These are phyloP conservation scores for Sylvilagus floridanus DNA, from an alignment of 2,797 vertebrate genomes.

Conservation along the genomic window DNA sequence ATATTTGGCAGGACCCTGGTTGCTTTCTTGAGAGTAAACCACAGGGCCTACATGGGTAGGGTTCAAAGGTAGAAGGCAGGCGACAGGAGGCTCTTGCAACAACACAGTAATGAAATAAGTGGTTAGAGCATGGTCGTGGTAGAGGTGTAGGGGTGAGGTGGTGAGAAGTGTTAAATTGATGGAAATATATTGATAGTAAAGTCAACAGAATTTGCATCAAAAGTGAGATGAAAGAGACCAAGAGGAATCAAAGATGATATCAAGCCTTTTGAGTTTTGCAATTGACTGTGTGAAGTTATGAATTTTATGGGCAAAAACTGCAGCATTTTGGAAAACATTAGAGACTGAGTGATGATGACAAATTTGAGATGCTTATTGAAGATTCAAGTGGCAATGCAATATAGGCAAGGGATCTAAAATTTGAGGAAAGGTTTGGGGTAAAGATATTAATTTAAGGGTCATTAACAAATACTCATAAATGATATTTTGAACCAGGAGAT, in stretches of 20 bases:
- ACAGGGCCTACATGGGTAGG: neutral
- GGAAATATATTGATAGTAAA: neutral
- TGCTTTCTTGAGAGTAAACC: neutral
- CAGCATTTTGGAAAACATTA: neutral
- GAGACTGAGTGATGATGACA: neutral
- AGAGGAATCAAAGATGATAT: neutral
- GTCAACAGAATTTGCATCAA: neutral
- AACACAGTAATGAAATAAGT: neutral
- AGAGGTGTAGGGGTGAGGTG: neutral
- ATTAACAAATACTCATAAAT: neutral
- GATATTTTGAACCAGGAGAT: constrained; percentile 3
- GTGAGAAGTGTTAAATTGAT: neutral
- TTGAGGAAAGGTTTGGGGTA: too few relatives aligned
- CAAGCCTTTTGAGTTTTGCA: neutral
- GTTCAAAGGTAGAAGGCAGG: neutral
- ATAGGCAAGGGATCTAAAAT: neutral
- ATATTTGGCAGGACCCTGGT: neutral
- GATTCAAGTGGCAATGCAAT: neutral
- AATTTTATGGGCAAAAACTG: neutral
- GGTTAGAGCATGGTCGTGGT: neutral
- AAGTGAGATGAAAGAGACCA: neutral
- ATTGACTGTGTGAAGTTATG: neutral
- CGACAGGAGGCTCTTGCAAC: neutral
- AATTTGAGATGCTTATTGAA: neutral
- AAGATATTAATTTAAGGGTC: neutral